Conservation (phyloP, 2,888 invertebrate genomes). For the Apamea epomidion region DNA sequence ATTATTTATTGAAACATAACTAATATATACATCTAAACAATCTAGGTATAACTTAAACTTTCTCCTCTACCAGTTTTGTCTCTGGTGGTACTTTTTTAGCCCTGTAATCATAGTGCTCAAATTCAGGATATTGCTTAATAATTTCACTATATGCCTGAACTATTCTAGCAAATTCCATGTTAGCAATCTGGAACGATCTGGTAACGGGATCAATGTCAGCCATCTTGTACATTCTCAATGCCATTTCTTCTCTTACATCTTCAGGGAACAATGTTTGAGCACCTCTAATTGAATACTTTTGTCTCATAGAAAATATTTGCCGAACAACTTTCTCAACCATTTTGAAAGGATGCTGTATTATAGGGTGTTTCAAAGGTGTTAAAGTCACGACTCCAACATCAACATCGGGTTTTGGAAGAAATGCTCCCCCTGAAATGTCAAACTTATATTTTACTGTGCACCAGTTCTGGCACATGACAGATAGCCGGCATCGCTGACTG, state of each 20-base stretch:
- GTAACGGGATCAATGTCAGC: constrained; percentile 93
- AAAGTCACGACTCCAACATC: constrained; percentile 98
- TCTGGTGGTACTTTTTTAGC: constrained; percentile 76
- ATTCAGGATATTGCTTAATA: constrained; percentile 92
- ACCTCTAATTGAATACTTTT: constrained; percentile 94
- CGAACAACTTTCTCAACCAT: constrained; percentile 97
- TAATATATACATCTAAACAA: constrained; percentile 71
- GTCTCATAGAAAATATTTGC: constrained; percentile 96
- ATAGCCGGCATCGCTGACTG: constrained; percentile 95
- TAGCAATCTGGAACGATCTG: constrained; percentile 93
- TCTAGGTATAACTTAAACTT: constrained; percentile 68
- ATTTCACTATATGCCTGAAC: constrained; percentile 94
- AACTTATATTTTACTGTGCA: constrained; percentile 95
- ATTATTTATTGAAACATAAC: constrained; percentile 59
- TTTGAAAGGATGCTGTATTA: constrained; percentile 94
- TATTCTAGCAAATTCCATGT: constrained; percentile 94
- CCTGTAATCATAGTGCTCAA: constrained; percentile 93
- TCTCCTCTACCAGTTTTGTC: constrained; percentile 62
- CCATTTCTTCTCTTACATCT: constrained; percentile 91
- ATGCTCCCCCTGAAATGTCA: constrained; percentile 96
- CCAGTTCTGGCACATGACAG: constrained; percentile 98
- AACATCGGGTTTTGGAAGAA: constrained; percentile 98
- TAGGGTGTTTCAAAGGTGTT: constrained; percentile 94
- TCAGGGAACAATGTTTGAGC: constrained; percentile 94
- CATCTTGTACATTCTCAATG: constrained; percentile 92